Base-by-base conservation (phyloP, 2,888 invertebrate species). In the Melitaea athalia region DNA sequence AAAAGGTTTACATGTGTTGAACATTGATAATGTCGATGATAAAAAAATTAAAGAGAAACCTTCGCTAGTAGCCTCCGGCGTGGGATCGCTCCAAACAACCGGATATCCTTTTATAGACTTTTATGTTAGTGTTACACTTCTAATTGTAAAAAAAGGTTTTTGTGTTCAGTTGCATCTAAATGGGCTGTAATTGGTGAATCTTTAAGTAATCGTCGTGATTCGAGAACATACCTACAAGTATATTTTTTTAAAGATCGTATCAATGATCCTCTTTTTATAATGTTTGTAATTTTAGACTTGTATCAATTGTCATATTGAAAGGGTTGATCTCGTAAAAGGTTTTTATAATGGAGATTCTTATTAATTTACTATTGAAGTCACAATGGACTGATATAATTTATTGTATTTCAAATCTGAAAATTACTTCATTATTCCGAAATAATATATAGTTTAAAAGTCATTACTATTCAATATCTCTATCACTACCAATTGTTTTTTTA, bases 61-160 rank as follows among this genome's bases (percentile, higher is more conserved):
- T 67, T 68, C 49, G 55, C 55, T 63, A 60, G 61, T 50, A 49
- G 49, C 64, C 43, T 85, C 79, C 80, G 87, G 88, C 88, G 91
- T 90, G 89, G 85, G 89, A 89, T 76, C 79, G 73, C 76, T 75
- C 75, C 76, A 82, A 82, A 82, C 82, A 80, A 83, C 87, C 89
- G 91, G 91, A 91, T 88, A 88, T 91, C 90, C 90, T 82, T 72
- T 77, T 78, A 77, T 75, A 67, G 69, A 74, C 78, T 82, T 85
- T 66, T 66, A 52, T 61, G 61, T 53, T 57, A 61, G 82, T 83
- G 83, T 84, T 82, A 84, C 82, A 82, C 79, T 81, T 71, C 17
- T 63, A 47, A 53, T 64, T 60, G 38, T 60, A 63, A 15, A 62
- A 67, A 71, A 67, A 64, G 64, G 50, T 50, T 45, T 63, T 65